Base-by-base conservation (phyloP, 2,113 vertebrate species). In the Eudorcas thomsonii region DNA sequence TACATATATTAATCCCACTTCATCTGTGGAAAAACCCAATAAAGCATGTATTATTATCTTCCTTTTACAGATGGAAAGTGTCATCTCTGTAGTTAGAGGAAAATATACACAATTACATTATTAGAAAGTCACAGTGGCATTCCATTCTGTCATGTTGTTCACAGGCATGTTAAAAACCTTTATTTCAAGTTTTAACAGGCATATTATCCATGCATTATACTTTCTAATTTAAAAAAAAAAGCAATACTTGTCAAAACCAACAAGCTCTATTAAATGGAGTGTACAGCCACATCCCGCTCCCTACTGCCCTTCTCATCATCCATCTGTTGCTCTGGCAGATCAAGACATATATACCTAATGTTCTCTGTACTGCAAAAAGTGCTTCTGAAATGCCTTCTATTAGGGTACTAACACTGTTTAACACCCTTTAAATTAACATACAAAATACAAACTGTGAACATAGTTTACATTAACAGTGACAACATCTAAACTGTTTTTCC, bases 381-480 rank as follows among this genome's bases (percentile, higher is more conserved):
- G 86, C 71, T 90, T 91, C 36, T 78, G 36, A 90, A 88, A 92
- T 50, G 13, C 50, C 80, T 96, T 95, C 45, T 77, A 89, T 36
- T 60, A 60, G 88, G 54, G 64, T 39, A 88, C 91, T 77, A 88
- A 92, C 81, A 92, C 82, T 77, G 62, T 39, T 97, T 94, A 96
- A 78, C 92, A 95, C 55, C 25, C 90, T 96, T 95, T 92, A 94
- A 97, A 91, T 96, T 94, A 80, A 91, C 59, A 96, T 60, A 62
- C 74, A 96, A 96, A 84, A 96, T 93, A 83, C 36, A 98, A 91
- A 94, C 97, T 96, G 92, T 95, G 88, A 95, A 64, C 71, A 87
- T n/a, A 96, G 87, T 94, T 96, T 93, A 95, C 96, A 91, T 96
- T 93, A 95, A 48, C 89, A 91, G 30, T 55, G 77, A 88, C 64